Evolutionary conservation across 2,113 vertebrate species (phyloP).

Genomic region (Paracanthobrama guichenoti): DNA sequence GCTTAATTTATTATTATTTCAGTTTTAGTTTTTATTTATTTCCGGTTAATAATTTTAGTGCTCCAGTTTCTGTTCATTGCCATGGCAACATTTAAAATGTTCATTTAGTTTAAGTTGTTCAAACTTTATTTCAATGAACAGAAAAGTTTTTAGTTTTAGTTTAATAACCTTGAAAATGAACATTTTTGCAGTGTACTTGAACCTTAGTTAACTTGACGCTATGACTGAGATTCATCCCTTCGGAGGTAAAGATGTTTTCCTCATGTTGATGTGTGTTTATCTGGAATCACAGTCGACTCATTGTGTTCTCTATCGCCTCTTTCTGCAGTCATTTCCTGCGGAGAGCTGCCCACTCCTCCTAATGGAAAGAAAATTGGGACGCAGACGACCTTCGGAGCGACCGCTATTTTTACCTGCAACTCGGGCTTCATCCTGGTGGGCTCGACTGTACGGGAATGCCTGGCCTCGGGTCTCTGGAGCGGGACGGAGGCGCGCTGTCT

Average conservation of each 20-base stretch:
- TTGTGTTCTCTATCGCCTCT: slow-evolving; percentile 59
- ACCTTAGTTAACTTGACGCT: neutral
- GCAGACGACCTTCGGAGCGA: slow-evolving; percentile 90
- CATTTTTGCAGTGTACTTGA: neutral
- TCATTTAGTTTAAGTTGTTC: no score
- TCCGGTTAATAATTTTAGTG: no score
- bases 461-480: slow-evolving; percentile 95
- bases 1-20: no score
- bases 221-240: neutral
- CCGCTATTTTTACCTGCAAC: slow-evolving; percentile 94
- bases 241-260: neutral
- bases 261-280: neutral
- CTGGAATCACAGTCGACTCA: slow-evolving; percentile 62
- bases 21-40: no score
- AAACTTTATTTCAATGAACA: no score
- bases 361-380: slow-evolving; percentile 98
- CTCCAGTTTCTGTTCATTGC: no score
- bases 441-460: slow-evolving; percentile 89
- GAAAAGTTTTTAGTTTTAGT: no score
- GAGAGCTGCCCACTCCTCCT: slow-evolving; percentile 87
- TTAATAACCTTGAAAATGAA: no score
- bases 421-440: slow-evolving; percentile 89
- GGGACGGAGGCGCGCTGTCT: slow-evolving; percentile 88
- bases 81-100: no score
- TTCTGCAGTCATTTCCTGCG: slow-evolving; percentile 91